These are phyloP conservation scores for Conomelus anceps DNA, from an alignment of 2,888 invertebrate genomes.

Conservation along the genomic window DNA sequence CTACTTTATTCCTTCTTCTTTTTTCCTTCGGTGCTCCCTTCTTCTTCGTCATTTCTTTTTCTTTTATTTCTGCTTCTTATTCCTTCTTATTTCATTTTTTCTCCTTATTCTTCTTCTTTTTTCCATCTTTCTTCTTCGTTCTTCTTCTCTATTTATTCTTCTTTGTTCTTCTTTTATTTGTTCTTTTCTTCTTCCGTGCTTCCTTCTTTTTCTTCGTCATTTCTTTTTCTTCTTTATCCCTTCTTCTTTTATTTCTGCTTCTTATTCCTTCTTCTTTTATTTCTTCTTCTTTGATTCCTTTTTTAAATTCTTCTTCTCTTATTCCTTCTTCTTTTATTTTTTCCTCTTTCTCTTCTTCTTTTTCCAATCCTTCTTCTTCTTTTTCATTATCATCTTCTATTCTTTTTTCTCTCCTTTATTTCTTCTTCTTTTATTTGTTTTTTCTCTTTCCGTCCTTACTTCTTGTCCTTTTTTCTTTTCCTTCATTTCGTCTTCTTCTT, in stretches of 20 bases:
- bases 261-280: not conserved
- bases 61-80: no score
- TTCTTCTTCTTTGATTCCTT: not conserved
- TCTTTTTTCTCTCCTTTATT: not conserved
- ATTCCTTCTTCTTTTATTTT: not conserved
- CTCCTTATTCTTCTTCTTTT: not conserved
- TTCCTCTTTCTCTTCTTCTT: no score
- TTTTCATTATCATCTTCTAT: not conserved
- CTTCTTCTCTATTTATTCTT: not conserved
- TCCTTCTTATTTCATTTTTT: no score
- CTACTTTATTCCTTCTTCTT: no score
- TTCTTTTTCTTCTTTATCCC: not conserved
- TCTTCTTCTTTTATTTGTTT: not conserved
- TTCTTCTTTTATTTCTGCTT: not conserved
- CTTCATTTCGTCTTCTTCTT: no score
- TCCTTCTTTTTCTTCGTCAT: not conserved
- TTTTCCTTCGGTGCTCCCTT: no score
- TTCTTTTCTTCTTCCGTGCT: not conserved
- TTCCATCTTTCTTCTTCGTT: not conserved
- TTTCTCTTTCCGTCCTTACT: not conserved
- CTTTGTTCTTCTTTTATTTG: no score
- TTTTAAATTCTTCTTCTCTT: no score
- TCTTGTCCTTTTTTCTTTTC: not conserved
- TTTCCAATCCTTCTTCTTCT: not conserved
- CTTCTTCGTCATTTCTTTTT: no score